Conservation (phyloP, 2,797 vertebrate species). For the Pelochelys cantorii region DNA sequence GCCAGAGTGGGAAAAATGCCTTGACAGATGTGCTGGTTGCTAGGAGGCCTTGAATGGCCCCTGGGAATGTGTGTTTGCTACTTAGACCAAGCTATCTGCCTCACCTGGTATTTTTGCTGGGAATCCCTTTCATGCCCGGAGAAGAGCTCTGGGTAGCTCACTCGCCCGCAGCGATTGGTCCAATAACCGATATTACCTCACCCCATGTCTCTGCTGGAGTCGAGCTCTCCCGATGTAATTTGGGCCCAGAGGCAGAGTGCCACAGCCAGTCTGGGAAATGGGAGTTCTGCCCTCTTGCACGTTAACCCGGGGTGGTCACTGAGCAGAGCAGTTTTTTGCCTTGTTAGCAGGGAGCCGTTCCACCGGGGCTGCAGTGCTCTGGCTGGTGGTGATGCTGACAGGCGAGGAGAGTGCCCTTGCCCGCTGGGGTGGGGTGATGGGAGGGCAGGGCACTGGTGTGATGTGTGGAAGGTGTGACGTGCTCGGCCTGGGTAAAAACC, state of each 20-base stretch:
- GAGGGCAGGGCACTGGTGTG: not conserved
- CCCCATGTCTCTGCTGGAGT: not conserved
- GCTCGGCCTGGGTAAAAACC: not conserved
- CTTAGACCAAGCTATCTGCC: not conserved
- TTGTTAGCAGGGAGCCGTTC: not conserved
- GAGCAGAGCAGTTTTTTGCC: not conserved
- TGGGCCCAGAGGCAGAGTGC: not conserved
- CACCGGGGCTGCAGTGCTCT: not conserved
- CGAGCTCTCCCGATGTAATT: not conserved
- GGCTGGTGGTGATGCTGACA: not conserved
- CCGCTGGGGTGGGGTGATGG: not conserved
- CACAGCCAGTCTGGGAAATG: not conserved
- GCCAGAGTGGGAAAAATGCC: no score
- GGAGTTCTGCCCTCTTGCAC: not conserved
- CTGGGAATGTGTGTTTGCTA: not conserved
- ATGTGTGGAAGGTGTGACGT: not conserved
- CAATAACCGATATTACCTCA: not conserved
- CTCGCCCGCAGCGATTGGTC: not conserved
- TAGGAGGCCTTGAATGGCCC: not conserved
- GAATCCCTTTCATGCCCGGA: not conserved
- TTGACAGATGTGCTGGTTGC: not conserved
- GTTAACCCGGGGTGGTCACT: not conserved
- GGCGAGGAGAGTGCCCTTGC: accelerated
- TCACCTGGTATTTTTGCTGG: not conserved
- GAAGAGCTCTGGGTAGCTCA: not conserved